phyloP scores from a whole-genome alignment of 2,888 invertebrate species.

The Temnothorax rugatulus region DNA sequence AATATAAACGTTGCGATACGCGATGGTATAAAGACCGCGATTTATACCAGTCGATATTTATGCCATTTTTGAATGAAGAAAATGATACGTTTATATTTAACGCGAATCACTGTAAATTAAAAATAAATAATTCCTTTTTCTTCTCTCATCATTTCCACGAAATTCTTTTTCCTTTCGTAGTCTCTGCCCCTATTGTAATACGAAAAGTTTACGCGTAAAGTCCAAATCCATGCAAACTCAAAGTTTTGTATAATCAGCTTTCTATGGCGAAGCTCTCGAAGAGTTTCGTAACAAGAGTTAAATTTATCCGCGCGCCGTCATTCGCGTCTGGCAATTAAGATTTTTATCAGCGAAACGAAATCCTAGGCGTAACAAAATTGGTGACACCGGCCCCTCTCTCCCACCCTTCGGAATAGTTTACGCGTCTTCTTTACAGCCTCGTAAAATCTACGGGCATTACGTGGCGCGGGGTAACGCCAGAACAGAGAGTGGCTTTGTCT shows the following conservation, averaged over 20 bases:
- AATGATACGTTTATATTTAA: not conserved
- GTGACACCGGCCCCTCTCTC: slow-evolving; percentile 20
- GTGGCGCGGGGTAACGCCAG: slow-evolving; percentile 22
- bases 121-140: not conserved
- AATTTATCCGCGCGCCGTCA: slow-evolving; percentile 17
- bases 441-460: slow-evolving; percentile 49
- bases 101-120: not conserved
- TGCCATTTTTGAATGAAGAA: not conserved
- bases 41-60: not conserved
- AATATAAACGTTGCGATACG: slow-evolving; percentile 37
- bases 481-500: slow-evolving; percentile 71
- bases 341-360: slow-evolving; percentile 54
- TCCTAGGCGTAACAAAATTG: slow-evolving; percentile 42
- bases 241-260: not conserved
- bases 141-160: not conserved
- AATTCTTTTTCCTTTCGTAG: too few relatives aligned
- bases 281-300: not conserved
- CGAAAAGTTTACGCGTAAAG: not conserved
- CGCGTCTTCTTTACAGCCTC: slow-evolving; percentile 52
- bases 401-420: slow-evolving; percentile 47
- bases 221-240: not conserved
- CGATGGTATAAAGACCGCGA: not conserved
- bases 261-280: not conserved
- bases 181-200: not conserved
- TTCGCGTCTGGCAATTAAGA: slow-evolving; percentile 33